A percentile compares a stretch with the other conserved stretches of the same genome.
These are phyloP conservation scores for Recurvirostra avosetta DNA, from an alignment of 2,113 vertebrate genomes.

Conservation along the genomic window DNA sequence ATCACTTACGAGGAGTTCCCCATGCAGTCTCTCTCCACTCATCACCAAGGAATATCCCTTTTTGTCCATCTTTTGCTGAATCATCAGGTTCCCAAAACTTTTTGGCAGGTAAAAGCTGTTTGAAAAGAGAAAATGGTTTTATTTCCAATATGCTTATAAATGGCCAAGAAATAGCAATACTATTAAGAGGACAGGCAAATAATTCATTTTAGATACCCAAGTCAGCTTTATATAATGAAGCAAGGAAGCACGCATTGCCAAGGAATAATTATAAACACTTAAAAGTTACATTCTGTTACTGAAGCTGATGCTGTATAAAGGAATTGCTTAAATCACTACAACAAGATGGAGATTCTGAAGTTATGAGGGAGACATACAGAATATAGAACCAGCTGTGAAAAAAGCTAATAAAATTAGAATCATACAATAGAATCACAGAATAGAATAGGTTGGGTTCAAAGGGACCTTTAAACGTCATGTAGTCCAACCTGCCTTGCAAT, in stretches of 20 bases:
- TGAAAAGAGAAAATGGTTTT: neutral
- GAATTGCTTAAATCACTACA: neutral
- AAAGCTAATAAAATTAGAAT: neutral
- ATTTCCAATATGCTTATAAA: neutral
- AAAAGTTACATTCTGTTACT: neutral
- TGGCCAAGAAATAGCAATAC: neutral
- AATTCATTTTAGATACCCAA: neutral
- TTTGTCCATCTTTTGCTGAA: constrained; percentile 95
- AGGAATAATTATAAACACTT: neutral
- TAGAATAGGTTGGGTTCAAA: neutral
- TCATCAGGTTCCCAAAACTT: constrained; percentile 99
- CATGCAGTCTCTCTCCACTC: constrained; percentile 97
- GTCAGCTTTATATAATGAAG: neutral
- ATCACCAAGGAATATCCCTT: constrained; percentile 96
- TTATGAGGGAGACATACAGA: neutral
- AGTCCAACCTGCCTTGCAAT: neutral
- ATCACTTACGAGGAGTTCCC: constrained; percentile 93
- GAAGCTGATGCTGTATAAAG: neutral
- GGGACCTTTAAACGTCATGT: neutral
- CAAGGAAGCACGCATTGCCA: neutral
- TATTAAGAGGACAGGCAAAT: neutral
- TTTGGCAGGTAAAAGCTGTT: constrained; percentile 94
- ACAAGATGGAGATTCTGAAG: neutral
- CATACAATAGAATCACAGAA: neutral
- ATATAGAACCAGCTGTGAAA: neutral